Conservation (phyloP, 2,888 invertebrate genomes). For the Zeuzera pyrina region DNA sequence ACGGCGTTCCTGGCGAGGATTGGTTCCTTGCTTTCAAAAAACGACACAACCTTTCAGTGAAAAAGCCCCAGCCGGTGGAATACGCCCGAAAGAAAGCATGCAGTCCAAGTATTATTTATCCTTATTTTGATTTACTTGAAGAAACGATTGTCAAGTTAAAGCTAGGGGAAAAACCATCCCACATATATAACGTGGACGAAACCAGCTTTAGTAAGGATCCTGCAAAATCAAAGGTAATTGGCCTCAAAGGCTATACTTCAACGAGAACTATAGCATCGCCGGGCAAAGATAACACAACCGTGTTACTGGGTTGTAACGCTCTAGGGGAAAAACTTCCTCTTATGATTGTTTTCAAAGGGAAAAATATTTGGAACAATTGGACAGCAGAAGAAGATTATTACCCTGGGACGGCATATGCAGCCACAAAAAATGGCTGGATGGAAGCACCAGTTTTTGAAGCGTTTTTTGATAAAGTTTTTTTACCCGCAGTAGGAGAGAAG, state of each 20-base stretch:
- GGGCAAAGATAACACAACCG: constrained; percentile 7
- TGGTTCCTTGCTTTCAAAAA: constrained; percentile 26
- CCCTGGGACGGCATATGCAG: constrained; percentile 22
- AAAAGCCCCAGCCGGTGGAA: constrained; percentile 34
- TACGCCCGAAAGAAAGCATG: constrained; percentile 19
- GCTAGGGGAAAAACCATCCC: neutral
- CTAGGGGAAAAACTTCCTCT: constrained; percentile 7
- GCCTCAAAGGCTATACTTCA: constrained; percentile 15
- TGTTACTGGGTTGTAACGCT: constrained; percentile 8
- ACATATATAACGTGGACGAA: constrained; percentile 16
- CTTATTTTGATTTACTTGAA: constrained; percentile 5
- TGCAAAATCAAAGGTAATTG: constrained; percentile 18
- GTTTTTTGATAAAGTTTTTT: neutral
- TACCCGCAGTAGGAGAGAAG: neutral
- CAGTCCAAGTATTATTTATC: constrained; percentile 10
- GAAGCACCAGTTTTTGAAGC: constrained; percentile 21
- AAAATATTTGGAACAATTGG: constrained; percentile 31
- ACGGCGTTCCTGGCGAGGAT: constrained; percentile 23
- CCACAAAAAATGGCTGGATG: constrained; percentile 30
- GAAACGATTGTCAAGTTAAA: neutral
- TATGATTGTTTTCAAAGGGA: constrained; percentile 5
- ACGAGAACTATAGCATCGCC: constrained; percentile 9
- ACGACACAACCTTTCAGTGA: constrained; percentile 25
- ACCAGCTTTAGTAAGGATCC: constrained; percentile 17
- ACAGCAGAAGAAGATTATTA: constrained; percentile 21